These are phyloP conservation scores for Ammodytes dubius DNA, from an alignment of 2,113 vertebrate species.

Conservation along the genomic window DNA sequence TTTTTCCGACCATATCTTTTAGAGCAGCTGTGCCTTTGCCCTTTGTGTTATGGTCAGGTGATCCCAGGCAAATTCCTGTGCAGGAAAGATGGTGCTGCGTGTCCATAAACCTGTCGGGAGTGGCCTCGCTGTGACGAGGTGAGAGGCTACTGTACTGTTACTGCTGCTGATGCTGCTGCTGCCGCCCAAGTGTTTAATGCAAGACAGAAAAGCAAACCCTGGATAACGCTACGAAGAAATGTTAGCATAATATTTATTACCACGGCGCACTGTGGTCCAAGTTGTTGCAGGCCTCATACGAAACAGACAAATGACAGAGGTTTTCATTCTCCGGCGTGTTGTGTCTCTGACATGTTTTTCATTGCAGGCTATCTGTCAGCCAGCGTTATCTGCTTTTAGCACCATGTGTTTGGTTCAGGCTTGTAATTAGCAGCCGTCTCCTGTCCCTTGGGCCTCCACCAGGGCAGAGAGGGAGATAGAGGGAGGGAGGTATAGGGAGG, in stretches of 20 bases:
- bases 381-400: slow-evolving; percentile 64
- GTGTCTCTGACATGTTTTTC: slow-evolving; percentile 30
- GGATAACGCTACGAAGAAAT: slow-evolving; percentile 9
- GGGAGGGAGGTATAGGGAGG: slow-evolving; percentile 32
- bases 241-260: slow-evolving; percentile 43
- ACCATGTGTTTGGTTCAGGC: slow-evolving; percentile 48
- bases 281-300: background rate
- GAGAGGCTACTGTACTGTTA: slow-evolving; percentile 18
- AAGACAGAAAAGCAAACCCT: slow-evolving; percentile 9
- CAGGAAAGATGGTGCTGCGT: slow-evolving; percentile 20
- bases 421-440: slow-evolving; percentile 75
- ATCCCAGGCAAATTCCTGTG: background rate
- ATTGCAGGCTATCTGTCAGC: slow-evolving; percentile 43
- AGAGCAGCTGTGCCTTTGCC: slow-evolving; percentile 10
- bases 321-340: slow-evolving; percentile 2
- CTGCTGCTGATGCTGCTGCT: slow-evolving; percentile 4
- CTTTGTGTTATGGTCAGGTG: slow-evolving; percentile 27
- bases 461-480: slow-evolving; percentile 19
- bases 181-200: slow-evolving; percentile 33
- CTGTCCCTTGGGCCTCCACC: slow-evolving; percentile 59
- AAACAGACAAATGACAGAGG: slow-evolving; percentile 21
- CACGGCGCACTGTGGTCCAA: background rate
- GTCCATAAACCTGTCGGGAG: slow-evolving; percentile 68
- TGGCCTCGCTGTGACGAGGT: slow-evolving; percentile 24
- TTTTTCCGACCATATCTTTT: background rate